Base-by-base conservation (phyloP, 2,113 vertebrate genomes). In the Phoxinus phoxinus region DNA sequence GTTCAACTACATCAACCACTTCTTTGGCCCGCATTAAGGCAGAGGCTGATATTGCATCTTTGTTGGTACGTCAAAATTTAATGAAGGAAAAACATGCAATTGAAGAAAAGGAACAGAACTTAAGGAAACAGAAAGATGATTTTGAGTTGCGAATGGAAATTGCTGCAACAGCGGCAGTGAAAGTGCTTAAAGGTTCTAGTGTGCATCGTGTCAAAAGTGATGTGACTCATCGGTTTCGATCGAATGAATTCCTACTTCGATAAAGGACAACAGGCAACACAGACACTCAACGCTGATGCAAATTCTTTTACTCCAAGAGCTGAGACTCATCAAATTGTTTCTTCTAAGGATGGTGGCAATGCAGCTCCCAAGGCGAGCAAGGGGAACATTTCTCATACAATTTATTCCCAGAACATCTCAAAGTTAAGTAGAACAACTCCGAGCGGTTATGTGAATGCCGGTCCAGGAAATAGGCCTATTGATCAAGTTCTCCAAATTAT, bases 51-150 rank as follows among this genome's bases (percentile, higher is more conserved):
- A 32, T 74, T 37, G 69, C 69, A 58, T 51, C 69, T 56, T 6
- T 84, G 23, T 37, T 84, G 67, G 82, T 56, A 15, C 21, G 30
- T 37, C 48, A 74, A 71, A 53, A 83, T 44, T 23, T 56, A 23
- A 21, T 74, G 48, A n/a, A 41, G 35, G 53, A 65, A n/a, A 84
- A 84, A 41, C 83, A 75, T 48, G 53, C 56, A 12, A 21, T 63
- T 25, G 72, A 84, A 11, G 71, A 76, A 44, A 37, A 63, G n/a
- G 56, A 84, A 41, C 69, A 76, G 25, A 30, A 56, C 9, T 1
- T 84, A 25, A 32, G 69, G 19, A 74, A 84, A 59, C 15, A 56
- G 15, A 74, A 61, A 46, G 71, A 84, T 17, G 74, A 41, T 35
- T 59, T 84, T 23, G 53, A 51, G 19, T 58, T 73, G 67, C 21